Conservation (phyloP, 2,113 vertebrate species). For the Mystacornis crossleyi region DNA sequence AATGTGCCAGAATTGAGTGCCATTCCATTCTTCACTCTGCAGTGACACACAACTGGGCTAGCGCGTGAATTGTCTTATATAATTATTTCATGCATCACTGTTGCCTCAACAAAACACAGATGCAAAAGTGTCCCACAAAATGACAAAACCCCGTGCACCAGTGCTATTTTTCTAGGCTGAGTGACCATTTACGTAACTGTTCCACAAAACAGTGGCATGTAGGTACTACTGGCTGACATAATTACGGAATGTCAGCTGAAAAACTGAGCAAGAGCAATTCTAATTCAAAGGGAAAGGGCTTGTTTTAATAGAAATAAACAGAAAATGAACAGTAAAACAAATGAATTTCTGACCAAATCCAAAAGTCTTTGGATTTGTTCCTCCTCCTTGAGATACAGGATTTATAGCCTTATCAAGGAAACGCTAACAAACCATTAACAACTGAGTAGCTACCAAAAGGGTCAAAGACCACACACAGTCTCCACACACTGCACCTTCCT, state of each 20-base stretch:
- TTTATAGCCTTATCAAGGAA: neutral
- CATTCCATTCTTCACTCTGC: neutral
- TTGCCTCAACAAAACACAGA: neutral
- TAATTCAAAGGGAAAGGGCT: neutral
- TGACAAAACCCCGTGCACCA: neutral
- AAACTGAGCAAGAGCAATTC: neutral
- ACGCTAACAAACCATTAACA: neutral
- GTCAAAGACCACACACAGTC: neutral
- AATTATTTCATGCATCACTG: neutral
- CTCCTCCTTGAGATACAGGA: neutral
- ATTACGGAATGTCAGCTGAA: neutral
- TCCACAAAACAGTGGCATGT: fast-evolving
- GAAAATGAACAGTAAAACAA: neutral
- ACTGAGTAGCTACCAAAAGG: neutral
- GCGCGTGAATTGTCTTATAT: fast-evolving
- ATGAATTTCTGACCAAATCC: neutral
- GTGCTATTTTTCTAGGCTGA: neutral
- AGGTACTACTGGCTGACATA: neutral
- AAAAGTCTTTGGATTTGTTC: neutral
- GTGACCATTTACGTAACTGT: neutral
- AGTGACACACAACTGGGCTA: fast-evolving
- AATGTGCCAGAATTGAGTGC: neutral
- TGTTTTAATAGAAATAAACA: neutral
- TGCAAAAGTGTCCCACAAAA: neutral
- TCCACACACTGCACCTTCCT: neutral